These are phyloP conservation scores for Plemyria rubiginata DNA, from an alignment of 2,888 invertebrate genomes.

Conservation along the genomic window DNA sequence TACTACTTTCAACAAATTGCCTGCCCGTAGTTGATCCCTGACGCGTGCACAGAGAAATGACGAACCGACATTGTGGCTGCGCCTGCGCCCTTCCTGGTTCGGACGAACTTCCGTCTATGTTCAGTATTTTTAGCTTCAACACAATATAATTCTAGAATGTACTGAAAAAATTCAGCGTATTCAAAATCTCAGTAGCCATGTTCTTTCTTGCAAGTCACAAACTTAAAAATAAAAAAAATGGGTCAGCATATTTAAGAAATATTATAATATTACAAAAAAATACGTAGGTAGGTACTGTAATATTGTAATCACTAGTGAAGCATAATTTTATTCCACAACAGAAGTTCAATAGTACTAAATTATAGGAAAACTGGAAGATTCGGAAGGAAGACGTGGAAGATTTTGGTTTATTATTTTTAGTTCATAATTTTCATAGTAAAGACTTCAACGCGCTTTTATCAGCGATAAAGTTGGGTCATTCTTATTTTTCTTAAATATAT, in stretches of 20 bases:
- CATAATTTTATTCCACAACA: too few relatives aligned
- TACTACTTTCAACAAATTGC: conserved; percentile 80
- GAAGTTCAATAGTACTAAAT: too few relatives aligned
- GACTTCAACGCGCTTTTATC: conserved; percentile 24
- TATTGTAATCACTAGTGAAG: too few relatives aligned
- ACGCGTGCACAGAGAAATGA: conserved; percentile 54
- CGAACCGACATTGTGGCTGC: conserved; percentile 25
- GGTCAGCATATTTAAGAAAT: too few relatives aligned
- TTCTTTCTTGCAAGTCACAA: too few relatives aligned
- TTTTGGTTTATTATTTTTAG: not conserved
- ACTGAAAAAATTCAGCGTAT: not conserved
- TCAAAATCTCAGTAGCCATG: not conserved
- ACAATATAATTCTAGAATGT: not conserved
- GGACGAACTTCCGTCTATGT: conserved; percentile 6
- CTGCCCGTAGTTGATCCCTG: conserved; percentile 44
- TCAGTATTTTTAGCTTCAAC: not conserved
- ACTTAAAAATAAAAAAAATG: too few relatives aligned
- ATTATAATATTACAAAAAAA: too few relatives aligned
- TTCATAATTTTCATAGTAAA: conserved; percentile 8
- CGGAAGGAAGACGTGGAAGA: too few relatives aligned
- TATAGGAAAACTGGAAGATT: too few relatives aligned
- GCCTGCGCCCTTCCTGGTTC: conserved; percentile 25
- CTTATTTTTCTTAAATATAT: too few relatives aligned
- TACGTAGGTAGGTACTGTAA: not conserved
- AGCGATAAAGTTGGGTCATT: not conserved